Conservation (phyloP, 2,888 invertebrate genomes). For the Hypolimnas misippus region DNA sequence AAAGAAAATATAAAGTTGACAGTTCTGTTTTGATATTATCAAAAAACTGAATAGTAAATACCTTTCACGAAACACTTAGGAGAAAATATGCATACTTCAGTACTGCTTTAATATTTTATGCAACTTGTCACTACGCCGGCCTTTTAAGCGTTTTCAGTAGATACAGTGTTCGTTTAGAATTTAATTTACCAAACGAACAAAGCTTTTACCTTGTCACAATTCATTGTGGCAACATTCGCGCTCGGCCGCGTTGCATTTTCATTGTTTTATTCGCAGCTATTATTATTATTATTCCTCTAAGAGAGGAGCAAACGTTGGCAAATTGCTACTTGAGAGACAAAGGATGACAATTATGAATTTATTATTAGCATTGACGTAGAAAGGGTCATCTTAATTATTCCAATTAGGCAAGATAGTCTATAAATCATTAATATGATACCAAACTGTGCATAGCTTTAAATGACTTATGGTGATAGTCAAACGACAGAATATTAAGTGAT, state of each 20-base stretch:
- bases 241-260: constrained; percentile 58
- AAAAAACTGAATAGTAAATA: neutral
- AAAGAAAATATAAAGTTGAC: neutral
- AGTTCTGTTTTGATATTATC: constrained; percentile 1
- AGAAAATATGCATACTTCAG: constrained; percentile 15
- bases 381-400: neutral
- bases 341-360: constrained; percentile 2
- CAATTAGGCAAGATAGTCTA: neutral
- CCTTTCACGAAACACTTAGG: constrained; percentile 1
- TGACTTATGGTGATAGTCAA: too few relatives aligned
- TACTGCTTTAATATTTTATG: constrained; percentile 31
- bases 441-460: too few relatives aligned
- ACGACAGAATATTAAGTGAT: too few relatives aligned
- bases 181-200: constrained; percentile 67
- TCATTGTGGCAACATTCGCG: constrained; percentile 62
- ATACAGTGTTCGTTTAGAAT: constrained; percentile 60
- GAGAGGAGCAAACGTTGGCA: constrained; percentile 47
- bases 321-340: constrained; percentile 7
- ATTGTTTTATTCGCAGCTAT: constrained; percentile 57
- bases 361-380: constrained; percentile 31
- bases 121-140: constrained; percentile 47
- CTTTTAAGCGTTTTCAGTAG: constrained; percentile 55
- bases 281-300: constrained; percentile 41
- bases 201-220: constrained; percentile 72
- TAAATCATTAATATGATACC: neutral